Percentiles rank a stretch among this genome's conserved stretches.
phyloP scores from a whole-genome alignment of 1,140 invertebrate genomes.

The Neotoxoptera formosana region DNA sequence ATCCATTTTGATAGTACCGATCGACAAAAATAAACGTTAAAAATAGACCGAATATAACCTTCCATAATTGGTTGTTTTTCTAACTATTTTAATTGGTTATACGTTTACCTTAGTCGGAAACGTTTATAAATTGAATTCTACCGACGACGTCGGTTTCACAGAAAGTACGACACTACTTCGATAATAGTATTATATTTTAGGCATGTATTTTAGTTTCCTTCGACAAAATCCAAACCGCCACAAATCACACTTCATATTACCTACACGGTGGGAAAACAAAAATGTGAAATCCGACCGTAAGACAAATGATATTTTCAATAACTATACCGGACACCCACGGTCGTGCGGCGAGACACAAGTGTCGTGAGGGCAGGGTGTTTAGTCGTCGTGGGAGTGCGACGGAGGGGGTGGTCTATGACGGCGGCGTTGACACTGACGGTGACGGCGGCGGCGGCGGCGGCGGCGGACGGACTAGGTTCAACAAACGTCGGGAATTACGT shows the following conservation, averaged over 20 bases:
- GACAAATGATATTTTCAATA: too few species aligned
- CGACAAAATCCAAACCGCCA: neutral
- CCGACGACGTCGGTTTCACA: neutral
- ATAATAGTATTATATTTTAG: neutral
- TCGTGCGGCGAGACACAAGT: neutral
- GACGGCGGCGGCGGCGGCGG: neutral
- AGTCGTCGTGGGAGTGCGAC: neutral
- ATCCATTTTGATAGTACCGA: neutral
- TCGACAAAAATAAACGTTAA: constrained; percentile 11
- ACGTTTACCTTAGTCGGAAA: neutral
- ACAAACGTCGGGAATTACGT: constrained; percentile 37
- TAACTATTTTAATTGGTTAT: neutral
- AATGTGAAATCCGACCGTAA: neutral
- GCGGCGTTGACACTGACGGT: neutral
- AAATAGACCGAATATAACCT: neutral
- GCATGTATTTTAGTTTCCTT: neutral
- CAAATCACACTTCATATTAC: neutral
- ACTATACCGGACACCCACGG: neutral
- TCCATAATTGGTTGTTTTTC: constrained; percentile 31
- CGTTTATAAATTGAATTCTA: neutral
- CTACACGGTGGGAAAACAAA: neutral
- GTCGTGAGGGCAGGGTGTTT: neutral
- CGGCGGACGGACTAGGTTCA: constrained; percentile 10
- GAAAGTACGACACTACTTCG: neutral
- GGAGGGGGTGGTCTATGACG: neutral